These are phyloP conservation scores for Myodes glareolus DNA, from an alignment of 2,113 vertebrate species.

Conservation along the genomic window DNA sequence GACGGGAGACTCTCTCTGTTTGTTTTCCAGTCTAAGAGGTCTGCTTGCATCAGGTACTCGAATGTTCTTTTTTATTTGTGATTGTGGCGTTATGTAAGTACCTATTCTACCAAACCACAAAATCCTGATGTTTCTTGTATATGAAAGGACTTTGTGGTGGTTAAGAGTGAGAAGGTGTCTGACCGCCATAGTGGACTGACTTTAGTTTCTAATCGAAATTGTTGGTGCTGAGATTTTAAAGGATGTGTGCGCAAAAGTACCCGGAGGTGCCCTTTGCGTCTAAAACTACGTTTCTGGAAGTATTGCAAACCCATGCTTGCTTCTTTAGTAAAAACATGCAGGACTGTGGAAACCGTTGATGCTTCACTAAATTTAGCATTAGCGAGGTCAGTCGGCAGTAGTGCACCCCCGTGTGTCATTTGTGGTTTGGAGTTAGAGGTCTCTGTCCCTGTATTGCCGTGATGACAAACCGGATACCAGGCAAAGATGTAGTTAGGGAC, in stretches of 20 bases:
- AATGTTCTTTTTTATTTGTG: background rate
- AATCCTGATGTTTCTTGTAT: background rate
- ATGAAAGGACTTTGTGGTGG: background rate
- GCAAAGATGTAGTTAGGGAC: background rate
- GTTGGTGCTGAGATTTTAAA: conserved; percentile 17
- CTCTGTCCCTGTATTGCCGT: background rate
- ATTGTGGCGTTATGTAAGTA: background rate
- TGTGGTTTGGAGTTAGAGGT: background rate
- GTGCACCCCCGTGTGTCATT: background rate
- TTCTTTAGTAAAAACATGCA: background rate
- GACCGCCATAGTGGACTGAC: background rate
- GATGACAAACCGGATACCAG: background rate
- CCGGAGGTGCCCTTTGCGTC: background rate
- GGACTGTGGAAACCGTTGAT: background rate
- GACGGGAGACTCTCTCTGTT: background rate
- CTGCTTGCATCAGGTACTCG: background rate
- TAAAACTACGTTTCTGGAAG: background rate
- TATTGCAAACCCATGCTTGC: background rate
- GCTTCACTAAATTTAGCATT: background rate
- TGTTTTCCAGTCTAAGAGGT: background rate
- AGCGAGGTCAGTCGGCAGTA: background rate
- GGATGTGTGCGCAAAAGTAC: background rate
- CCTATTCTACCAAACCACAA: background rate
- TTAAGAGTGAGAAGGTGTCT: background rate
- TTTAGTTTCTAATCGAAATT: background rate